Base-by-base conservation (phyloP, 2,113 vertebrate genomes). In the Eretmochelys imbricata region DNA sequence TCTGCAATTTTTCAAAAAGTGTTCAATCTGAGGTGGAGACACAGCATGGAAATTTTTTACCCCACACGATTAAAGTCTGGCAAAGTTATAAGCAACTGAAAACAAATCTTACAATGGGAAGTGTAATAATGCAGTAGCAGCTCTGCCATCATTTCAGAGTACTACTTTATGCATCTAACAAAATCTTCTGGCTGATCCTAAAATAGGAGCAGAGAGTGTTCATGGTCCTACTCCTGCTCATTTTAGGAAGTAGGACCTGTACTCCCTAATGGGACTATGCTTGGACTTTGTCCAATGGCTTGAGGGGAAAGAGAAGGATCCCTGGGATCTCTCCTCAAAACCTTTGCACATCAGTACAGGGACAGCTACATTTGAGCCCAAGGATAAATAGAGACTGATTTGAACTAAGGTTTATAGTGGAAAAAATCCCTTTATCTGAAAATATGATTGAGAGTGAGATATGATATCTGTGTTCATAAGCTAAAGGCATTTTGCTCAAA, bases 271-370 rank as follows among this genome's bases (percentile, higher is more conserved):
- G 83, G 42, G 62, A 84, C 84, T 88, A 62, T 93, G 87, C 25
- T 93, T 85, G 25, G 5, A 54, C 89, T 96, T 81, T 95, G 12
- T 88, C 55, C 80, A 89, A 78, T 89, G 49, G 49, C 27, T 24
- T 0, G 1, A 86, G 53, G 87, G 84, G 90, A 89, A 97, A 95
- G 91, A 14, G 10, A 90, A 81, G 78, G 24, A 10, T 91, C 54
- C 83, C 19, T 48, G 38, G 87, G 85, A 89, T 85, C 87, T 96
- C 96, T 11, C 35, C 11, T 42, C 35, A 24, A n/a, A n/a, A 42
- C 6, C 24, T 82, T 54, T 89, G 72, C 90, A 94, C 0, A 0
- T 62, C 78, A 27, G 82, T 89, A 29, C 38, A 82, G 51, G 85
- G 76, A 22, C 80, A 81, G 35, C 49, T 91, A 79, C 88, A 42